Evolutionary conservation across 1,140 invertebrate species (phyloP).

Genomic region (Lerema accius): DNA sequence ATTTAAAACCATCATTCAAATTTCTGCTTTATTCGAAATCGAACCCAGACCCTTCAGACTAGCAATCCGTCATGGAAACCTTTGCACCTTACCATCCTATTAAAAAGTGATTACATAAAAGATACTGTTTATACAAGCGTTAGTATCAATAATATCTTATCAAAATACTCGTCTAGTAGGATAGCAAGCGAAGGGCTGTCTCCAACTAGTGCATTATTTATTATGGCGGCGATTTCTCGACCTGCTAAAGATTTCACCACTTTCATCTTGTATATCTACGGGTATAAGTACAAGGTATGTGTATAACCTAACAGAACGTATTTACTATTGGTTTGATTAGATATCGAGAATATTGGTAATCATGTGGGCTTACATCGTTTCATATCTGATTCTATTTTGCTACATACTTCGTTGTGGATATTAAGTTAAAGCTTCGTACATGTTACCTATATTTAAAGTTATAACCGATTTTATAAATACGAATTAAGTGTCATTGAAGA

Average conservation of each 20-base stretch:
- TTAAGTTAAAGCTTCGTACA: too few species aligned
- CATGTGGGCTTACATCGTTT: neutral
- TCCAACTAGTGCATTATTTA: constrained; percentile 76
- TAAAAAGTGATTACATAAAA: neutral
- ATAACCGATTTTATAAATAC: too few species aligned
- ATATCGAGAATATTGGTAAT: neutral
- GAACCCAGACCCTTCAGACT: too few species aligned
- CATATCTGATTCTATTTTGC: too few species aligned
- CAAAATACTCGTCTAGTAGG: constrained; percentile 47
- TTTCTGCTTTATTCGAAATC: too few species aligned
- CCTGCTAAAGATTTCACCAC: constrained; percentile 72
- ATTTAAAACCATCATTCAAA: too few species aligned
- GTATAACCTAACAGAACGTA: constrained; percentile 13
- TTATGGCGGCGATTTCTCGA: constrained; percentile 70
- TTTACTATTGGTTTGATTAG: constrained; percentile 16
- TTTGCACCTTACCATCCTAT: too few species aligned
- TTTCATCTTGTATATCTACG: constrained; percentile 74
- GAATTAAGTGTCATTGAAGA: too few species aligned
- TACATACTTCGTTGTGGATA: constrained; percentile 1
- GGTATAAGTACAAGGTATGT: constrained; percentile 29
- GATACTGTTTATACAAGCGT: neutral
- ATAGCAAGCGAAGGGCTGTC: constrained; percentile 61
- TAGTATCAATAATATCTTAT: constrained; percentile 44
- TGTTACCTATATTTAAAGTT: too few species aligned
- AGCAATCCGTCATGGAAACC: too few species aligned